Evolutionary conservation across 2,113 vertebrate species (phyloP).

Genomic region (Cichladusa arquata): DNA sequence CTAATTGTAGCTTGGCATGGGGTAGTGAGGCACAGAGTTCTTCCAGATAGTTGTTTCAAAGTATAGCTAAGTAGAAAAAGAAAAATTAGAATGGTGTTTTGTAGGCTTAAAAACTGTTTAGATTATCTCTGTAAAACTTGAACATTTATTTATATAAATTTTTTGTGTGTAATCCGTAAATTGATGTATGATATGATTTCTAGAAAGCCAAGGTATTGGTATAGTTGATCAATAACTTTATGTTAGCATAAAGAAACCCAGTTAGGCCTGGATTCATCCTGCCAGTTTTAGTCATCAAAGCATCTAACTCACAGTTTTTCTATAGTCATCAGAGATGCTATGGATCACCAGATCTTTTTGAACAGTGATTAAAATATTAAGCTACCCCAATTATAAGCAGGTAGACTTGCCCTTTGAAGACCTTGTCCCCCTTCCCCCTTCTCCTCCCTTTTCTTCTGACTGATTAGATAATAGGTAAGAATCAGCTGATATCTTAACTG

Average conservation of each 20-base stretch:
- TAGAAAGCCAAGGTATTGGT: background rate
- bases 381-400: background rate
- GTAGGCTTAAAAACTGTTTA: background rate
- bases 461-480: background rate
- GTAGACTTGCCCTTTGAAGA: background rate
- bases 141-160: background rate
- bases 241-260: background rate
- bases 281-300: background rate
- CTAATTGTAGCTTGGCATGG: background rate
- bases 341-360: background rate
- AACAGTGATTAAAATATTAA: background rate
- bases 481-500: background rate
- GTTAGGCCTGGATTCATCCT: background rate
- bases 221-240: background rate
- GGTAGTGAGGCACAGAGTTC: background rate
- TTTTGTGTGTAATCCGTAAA: background rate
- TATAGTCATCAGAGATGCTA: background rate
- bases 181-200: background rate
- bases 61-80: background rate
- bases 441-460: background rate
- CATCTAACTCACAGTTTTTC: background rate
- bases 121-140: background rate
- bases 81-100: background rate
- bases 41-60: background rate
- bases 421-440: fast-evolving